Evolutionary conservation across 1,140 invertebrate genomes (phyloP).

Genomic region (Penaeus indicus): DNA sequence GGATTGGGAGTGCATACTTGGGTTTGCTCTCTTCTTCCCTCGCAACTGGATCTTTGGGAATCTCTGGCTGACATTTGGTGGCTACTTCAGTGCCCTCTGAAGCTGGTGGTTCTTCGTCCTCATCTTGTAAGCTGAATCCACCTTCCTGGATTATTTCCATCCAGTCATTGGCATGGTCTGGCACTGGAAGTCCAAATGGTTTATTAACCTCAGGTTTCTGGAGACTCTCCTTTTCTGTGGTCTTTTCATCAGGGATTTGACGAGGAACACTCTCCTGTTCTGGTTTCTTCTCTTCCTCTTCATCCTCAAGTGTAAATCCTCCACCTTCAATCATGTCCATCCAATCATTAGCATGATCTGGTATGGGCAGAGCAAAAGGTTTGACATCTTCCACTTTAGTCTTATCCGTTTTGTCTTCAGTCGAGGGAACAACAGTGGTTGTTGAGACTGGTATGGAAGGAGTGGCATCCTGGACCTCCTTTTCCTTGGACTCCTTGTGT

Average conservation of each 20-base stretch:
- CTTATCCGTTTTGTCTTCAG: no score
- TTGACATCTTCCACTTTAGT: background rate
- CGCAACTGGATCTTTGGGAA: background rate
- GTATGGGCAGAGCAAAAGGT: slow-evolving; percentile 45
- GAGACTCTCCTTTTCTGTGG: background rate
- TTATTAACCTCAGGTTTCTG: background rate
- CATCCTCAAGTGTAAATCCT: slow-evolving; percentile 55
- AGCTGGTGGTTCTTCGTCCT: slow-evolving; percentile 35
- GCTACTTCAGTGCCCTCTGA: background rate
- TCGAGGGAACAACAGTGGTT: no score
- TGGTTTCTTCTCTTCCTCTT: slow-evolving; percentile 33
- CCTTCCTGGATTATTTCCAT: slow-evolving; percentile 43
- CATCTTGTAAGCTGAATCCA: slow-evolving; percentile 39
- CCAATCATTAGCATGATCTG: slow-evolving; percentile 59
- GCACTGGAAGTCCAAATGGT: slow-evolving; percentile 40
- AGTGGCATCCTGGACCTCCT: background rate
- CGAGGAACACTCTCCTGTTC: background rate
- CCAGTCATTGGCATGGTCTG: slow-evolving; percentile 53
- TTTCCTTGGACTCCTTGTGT: background rate
- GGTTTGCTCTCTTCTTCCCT: no score
- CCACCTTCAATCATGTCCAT: slow-evolving; percentile 58
- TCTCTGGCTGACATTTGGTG: background rate
- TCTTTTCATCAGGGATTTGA: background rate
- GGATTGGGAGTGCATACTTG: slow-evolving; percentile 29
- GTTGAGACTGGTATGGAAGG: background rate